Percentiles rank a stretch among this genome's conserved stretches.
These are phyloP conservation scores for Lithobates pipiens DNA, from an alignment of 2,797 vertebrate genomes.

Conservation along the genomic window DNA sequence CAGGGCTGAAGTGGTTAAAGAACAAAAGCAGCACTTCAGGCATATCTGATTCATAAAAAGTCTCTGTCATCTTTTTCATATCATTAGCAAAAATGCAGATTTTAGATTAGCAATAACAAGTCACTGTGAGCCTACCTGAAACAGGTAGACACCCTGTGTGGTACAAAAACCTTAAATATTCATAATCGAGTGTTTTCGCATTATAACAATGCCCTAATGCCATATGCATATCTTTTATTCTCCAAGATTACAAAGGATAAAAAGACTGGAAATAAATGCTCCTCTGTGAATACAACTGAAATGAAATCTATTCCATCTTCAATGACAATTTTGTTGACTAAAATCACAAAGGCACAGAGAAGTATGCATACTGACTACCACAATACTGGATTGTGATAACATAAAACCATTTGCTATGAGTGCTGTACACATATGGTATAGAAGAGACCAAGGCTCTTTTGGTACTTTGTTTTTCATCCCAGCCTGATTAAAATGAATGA, in stretches of 20 bases:
- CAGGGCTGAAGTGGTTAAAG: no score
- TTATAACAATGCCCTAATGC: background rate
- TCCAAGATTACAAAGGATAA: constrained; percentile 48
- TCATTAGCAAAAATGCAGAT: background rate
- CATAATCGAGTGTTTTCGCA: constrained; percentile 9
- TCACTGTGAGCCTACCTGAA: background rate
- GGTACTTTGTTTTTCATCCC: constrained; percentile 44
- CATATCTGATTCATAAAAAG: background rate
- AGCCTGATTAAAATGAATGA: constrained; percentile 58
- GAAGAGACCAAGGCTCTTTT: constrained; percentile 38
- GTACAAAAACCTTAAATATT: constrained; percentile 54
- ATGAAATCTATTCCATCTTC: constrained; percentile 32
- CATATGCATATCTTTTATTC: constrained; percentile 35
- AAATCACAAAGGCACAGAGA: constrained; percentile 33
- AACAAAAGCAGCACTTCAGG: background rate
- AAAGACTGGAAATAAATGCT: background rate
- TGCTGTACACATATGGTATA: background rate
- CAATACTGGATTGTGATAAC: constrained; percentile 34
- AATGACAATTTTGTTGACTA: background rate
- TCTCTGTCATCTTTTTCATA: background rate
- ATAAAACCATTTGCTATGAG: constrained; percentile 47
- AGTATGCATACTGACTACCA: constrained; percentile 40
- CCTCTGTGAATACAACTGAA: constrained; percentile 49
- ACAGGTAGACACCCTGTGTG: background rate
- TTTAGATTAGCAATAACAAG: background rate